Evolutionary conservation across 2,888 invertebrate genomes (phyloP).

Genomic region (Torymus tubicola): DNA sequence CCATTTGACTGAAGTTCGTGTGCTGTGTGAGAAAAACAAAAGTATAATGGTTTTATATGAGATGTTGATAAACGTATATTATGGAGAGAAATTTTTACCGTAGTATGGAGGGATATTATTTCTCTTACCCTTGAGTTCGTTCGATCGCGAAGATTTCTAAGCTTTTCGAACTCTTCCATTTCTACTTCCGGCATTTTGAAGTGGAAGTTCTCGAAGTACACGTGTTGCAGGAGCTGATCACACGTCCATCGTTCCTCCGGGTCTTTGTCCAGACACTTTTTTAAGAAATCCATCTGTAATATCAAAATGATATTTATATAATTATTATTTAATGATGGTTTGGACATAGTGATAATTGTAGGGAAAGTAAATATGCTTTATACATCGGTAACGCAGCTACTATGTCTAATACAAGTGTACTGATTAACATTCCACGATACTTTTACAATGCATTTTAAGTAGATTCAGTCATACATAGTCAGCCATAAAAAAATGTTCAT

Average conservation of each 20-base stretch:
- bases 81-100: no score
- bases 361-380: background rate
- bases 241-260: slow-evolving; percentile 94
- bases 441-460: no score
- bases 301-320: no score
- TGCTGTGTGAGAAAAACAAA: slow-evolving; percentile 36
- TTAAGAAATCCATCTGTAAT: slow-evolving; percentile 74
- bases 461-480: no score
- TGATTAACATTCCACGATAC: no score
- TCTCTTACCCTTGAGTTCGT: slow-evolving; percentile 78
- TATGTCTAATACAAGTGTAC: no score
- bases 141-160: slow-evolving; percentile 79
- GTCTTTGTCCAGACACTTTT: slow-evolving; percentile 97
- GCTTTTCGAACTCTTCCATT: slow-evolving; percentile 81
- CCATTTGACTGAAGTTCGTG: slow-evolving; percentile 79
- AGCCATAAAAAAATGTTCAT: no score
- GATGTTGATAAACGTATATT: no score
- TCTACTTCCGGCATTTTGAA: slow-evolving; percentile 88
- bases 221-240: slow-evolving; percentile 91
- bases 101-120: no score
- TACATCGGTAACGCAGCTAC: no score
- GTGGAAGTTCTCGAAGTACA: slow-evolving; percentile 93
- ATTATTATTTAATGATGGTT: background rate
- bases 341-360: background rate
- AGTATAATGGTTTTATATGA: background rate